Conservation (phyloP, 1,140 invertebrate genomes). For the Aleiodes sp. region DNA sequence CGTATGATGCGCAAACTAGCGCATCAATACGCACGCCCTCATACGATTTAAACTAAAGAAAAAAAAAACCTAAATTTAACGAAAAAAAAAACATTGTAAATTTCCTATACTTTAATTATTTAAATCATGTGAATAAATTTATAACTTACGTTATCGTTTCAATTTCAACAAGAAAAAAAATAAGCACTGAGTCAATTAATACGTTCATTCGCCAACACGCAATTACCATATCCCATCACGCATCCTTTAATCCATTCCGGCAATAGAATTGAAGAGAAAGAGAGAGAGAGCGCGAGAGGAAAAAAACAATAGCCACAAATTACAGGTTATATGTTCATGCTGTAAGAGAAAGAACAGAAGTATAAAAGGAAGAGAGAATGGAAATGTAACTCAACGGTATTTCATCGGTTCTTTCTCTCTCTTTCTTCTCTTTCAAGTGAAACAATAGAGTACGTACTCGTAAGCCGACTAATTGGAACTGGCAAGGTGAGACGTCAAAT, state of each 20-base stretch:
- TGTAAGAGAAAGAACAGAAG: not conserved
- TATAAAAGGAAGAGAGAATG: conserved; percentile 7
- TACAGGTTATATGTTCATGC: not conserved
- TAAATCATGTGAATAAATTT: conserved; percentile 65
- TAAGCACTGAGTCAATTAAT: conserved; percentile 30
- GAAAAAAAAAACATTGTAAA: conserved; percentile 48
- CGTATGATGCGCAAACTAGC: not conserved
- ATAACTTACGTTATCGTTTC: conserved; percentile 66
- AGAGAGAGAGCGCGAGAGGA: not conserved
- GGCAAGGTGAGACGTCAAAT: conserved; percentile 25
- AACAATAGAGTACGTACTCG: conserved; percentile 20
- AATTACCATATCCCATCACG: conserved; percentile 25
- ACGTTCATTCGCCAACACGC: not conserved
- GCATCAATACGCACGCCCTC: not conserved
- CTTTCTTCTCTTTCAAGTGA: conserved; percentile 8
- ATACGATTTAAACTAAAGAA: conserved; percentile 4
- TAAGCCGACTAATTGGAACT: conserved; percentile 19
- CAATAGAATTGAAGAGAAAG: not conserved
- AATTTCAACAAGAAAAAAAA: conserved; percentile 42
- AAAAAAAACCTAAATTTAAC: conserved; percentile 21
- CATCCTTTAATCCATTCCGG: conserved; percentile 15
- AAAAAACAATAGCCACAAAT: conserved; percentile 1
- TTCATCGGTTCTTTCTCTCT: conserved; percentile 1
- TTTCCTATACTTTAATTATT: conserved; percentile 59
- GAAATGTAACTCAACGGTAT: conserved; percentile 5